Percentiles rank a stretch among this genome's conserved stretches.
Conservation (phyloP, 2,888 invertebrate species). For the Drosophila infuscata region DNA sequence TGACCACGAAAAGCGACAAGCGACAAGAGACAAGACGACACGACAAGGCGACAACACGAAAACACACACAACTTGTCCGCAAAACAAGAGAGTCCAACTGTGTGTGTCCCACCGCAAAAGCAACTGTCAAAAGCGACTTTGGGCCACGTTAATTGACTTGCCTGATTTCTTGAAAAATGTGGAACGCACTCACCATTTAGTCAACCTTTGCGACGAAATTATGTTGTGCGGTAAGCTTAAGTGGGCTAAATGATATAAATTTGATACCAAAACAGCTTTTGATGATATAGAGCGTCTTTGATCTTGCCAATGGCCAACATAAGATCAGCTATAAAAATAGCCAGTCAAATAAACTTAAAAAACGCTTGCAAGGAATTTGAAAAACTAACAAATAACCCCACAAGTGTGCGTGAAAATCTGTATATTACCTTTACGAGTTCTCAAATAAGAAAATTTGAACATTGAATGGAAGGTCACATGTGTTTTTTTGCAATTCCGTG, state of each 20-base stretch:
- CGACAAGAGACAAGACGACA: background rate
- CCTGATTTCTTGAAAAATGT: constrained; percentile 51
- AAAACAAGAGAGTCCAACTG: constrained; percentile 25
- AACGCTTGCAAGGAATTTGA: constrained; percentile 6
- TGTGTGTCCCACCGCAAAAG: constrained; percentile 13
- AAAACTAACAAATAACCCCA: constrained; percentile 59
- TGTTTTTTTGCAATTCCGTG: background rate
- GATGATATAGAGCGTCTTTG: constrained; percentile 56
- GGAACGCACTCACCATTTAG: constrained; percentile 56
- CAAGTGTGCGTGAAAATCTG: constrained; percentile 27
- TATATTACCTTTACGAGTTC: constrained; percentile 40
- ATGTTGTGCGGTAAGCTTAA: constrained; percentile 7
- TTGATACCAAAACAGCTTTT: constrained; percentile 45
- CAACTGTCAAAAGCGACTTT: constrained; percentile 65
- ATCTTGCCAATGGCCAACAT: constrained; percentile 44
- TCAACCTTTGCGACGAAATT: constrained; percentile 58
- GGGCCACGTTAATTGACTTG: constrained; percentile 53
- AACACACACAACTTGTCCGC: constrained; percentile 11
- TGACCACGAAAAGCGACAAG: constrained; percentile 33
- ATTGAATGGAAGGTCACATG: constrained; percentile 32
- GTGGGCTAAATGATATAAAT: constrained; percentile 13
- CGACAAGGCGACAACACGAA: constrained; percentile 10
- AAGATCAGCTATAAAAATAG: constrained; percentile 66
- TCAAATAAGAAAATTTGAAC: constrained; percentile 19
- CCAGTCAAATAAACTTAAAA: constrained; percentile 26